Evolutionary conservation across 2,113 vertebrate genomes (phyloP), one percentile per base, ranked within the genome.

Genomic region (Myrmecobius fasciatus): DNA sequence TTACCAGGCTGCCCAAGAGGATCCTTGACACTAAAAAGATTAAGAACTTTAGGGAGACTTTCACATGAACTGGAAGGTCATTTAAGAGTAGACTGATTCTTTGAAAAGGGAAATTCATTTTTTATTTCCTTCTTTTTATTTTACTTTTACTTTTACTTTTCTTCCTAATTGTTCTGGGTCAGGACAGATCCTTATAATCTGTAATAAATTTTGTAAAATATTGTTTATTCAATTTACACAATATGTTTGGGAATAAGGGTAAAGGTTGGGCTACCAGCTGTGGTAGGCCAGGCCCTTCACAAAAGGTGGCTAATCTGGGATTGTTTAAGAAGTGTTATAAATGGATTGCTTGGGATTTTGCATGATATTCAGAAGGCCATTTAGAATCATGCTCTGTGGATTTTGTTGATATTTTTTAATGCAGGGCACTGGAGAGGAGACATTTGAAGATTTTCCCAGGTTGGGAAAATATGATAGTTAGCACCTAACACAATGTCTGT

Each of bases 391-490:
- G 14, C 60, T 75, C 3, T 75, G 36, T 75, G 60, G 60, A n/a
- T 75, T 75, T n/a, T 75, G 60, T 75, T 75, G 60, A n/a, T 75
- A n/a, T 17, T n/a, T 75, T 75, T 75, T 75, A 75, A 12, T n/a
- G 12, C 60, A 75, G 60, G 14, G 17, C 60, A 75, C 12, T n/a
- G 60, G 28, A 36, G 60, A 75, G 60, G 12, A n/a, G 14, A 75
- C 28, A 17, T 14, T n/a, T 75, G 91, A 67, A 93, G 28, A 43
- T n/a, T 67, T 52, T 25, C 90, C 91, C 46, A 53, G 92, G 56
- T 90, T 31, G 52, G 51, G 89, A 91, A 95, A 96, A 94, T 92
- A 1, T 22, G 93, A 83, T 47, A 17, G 25, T 20, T 12, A 36
- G 36, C 28, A 36, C 36, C 36, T 83, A 83, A 43, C 1, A 24